These are phyloP conservation scores for Micrasema minimum DNA, from an alignment of 1,140 invertebrate species.

Conservation along the genomic window DNA sequence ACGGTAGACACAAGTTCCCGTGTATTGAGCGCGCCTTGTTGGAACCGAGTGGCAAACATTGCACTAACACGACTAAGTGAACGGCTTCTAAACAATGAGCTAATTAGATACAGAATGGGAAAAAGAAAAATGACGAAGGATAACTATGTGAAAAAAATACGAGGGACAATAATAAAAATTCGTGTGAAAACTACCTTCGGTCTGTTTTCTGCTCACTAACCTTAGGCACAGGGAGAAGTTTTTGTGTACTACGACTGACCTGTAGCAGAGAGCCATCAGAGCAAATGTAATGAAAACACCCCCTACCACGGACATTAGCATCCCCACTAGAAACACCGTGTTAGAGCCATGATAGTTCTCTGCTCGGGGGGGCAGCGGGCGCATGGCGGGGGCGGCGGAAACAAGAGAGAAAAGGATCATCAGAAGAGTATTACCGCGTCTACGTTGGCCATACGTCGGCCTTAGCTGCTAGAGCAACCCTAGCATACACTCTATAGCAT, in stretches of 20 bases:
- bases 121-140: slow-evolving; percentile 48
- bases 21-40: slow-evolving; percentile 51
- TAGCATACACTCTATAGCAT: slow-evolving; percentile 48
- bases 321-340: slow-evolving; percentile 95
- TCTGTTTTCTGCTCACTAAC: slow-evolving; percentile 89
- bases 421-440: slow-evolving; percentile 37
- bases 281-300: slow-evolving; percentile 98
- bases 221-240: slow-evolving; percentile 96
- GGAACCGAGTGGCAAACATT: slow-evolving; percentile 29
- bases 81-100: slow-evolving; percentile 46
- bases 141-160: slow-evolving; percentile 48
- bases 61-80: slow-evolving; percentile 50
- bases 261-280: slow-evolving; percentile 98
- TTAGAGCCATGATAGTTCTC: slow-evolving; percentile 94
- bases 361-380: slow-evolving; percentile 65
- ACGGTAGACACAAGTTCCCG: slow-evolving; percentile 41
- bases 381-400: slow-evolving; percentile 52
- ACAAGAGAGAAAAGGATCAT: slow-evolving; percentile 47
- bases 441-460: slow-evolving; percentile 51
- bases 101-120: slow-evolving; percentile 44
- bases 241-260: slow-evolving; percentile 98
- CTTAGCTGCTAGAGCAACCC: background rate
- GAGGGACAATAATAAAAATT: slow-evolving; percentile 51
- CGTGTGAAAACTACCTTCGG: slow-evolving; percentile 72
- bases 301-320: slow-evolving; percentile 97